phyloP scores from a whole-genome alignment of 2,888 invertebrate species.

The Steinernema scapterisci region DNA sequence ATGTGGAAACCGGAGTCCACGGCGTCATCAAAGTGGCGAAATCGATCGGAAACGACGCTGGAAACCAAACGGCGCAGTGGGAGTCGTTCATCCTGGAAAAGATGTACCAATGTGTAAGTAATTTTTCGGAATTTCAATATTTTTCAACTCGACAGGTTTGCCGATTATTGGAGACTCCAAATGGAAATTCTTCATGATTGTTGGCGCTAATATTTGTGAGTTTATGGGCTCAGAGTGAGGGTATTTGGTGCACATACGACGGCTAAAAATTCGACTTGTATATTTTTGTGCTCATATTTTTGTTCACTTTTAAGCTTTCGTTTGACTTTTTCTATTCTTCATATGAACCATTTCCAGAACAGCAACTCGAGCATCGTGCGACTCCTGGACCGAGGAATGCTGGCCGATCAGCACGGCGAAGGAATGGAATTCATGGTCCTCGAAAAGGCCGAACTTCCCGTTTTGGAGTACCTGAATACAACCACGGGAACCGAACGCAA shows the following conservation, averaged over 20 bases:
- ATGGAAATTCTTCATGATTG: no score
- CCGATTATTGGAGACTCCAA: no score
- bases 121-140: not conserved
- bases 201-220: no score
- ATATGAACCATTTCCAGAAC: constrained; percentile 33
- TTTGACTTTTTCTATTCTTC: no score
- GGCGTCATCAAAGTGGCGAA: constrained; percentile 46
- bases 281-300: no score
- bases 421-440: constrained; percentile 49
- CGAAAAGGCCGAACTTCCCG: constrained; percentile 41
- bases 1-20: constrained; percentile 37
- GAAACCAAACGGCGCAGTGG: constrained; percentile 44
- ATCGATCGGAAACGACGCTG: constrained; percentile 33
- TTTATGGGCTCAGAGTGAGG: no score
- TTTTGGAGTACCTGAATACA: not conserved
- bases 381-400: constrained; percentile 46
- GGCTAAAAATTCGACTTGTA: no score
- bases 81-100: constrained; percentile 41
- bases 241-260: no score
- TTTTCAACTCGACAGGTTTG: no score
- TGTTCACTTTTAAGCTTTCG: no score
- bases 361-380: constrained; percentile 40
- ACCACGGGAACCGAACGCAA: not conserved
- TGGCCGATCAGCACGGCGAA: constrained; percentile 42
- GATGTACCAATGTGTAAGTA: constrained; percentile 38